Conservation (phyloP, 2,888 invertebrate species). For the Bugulina stolonifera region DNA sequence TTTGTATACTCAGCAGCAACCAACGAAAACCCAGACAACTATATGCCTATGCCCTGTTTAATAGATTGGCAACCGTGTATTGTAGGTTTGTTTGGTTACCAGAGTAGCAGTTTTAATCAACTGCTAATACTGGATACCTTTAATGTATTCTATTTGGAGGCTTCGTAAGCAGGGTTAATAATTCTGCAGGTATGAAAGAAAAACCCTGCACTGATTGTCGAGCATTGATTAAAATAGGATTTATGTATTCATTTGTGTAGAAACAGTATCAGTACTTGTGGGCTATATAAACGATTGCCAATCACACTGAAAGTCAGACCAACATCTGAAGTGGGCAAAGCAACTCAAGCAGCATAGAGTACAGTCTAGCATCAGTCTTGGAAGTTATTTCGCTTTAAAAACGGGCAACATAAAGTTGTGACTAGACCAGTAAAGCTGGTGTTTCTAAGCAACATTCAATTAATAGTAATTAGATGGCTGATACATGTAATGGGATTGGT, state of each 20-base stretch:
- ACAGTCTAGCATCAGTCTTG: too few species aligned
- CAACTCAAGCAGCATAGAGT: too few species aligned
- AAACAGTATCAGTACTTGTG: background rate
- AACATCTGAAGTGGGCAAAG: too few species aligned
- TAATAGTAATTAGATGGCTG: too few species aligned
- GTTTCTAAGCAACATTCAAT: too few species aligned
- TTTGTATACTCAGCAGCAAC: too few species aligned
- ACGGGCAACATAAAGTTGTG: too few species aligned
- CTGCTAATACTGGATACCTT: background rate
- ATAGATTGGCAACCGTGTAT: background rate
- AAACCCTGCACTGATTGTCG: constrained; percentile 21
- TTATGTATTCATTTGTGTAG: constrained; percentile 10
- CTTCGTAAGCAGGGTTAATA: background rate
- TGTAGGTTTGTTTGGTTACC: background rate
- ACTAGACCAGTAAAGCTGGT: too few species aligned
- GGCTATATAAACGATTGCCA: constrained; percentile 17
- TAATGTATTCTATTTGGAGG: background rate
- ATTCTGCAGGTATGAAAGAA: background rate
- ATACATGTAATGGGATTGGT: too few species aligned
- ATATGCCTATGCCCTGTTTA: background rate
- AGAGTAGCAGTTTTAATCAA: background rate
- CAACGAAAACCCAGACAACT: too few species aligned
- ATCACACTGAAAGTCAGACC: too few species aligned
- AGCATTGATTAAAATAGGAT: constrained; percentile 3
- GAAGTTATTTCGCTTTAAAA: too few species aligned